These are phyloP conservation scores for Anas acuta DNA, from an alignment of 2,797 vertebrate species.

Conservation along the genomic window DNA sequence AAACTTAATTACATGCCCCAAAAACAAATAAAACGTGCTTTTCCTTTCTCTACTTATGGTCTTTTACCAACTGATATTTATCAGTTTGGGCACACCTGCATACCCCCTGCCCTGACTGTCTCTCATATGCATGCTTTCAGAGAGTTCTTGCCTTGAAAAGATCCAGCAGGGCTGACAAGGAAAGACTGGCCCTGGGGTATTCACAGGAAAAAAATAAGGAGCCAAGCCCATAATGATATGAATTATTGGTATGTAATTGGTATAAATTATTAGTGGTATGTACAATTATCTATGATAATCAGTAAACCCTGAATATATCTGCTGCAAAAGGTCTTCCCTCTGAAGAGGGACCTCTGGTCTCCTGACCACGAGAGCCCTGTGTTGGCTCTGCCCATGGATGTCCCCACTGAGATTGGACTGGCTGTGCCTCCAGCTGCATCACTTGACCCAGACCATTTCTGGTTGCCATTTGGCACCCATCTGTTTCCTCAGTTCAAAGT, in stretches of 20 bases:
- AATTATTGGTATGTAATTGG: not conserved
- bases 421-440: not conserved
- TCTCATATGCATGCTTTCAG: not conserved
- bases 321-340: not conserved
- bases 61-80: not conserved
- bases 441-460: not conserved
- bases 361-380: not conserved
- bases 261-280: too few species aligned
- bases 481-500: constrained; percentile 66
- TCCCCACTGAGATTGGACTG: not conserved
- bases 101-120: accelerated
- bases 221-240: accelerated
- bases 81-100: accelerated
- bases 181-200: not conserved
- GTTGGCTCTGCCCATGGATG: not conserved
- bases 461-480: constrained; percentile 55
- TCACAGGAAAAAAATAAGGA: not conserved
- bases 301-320: not conserved
- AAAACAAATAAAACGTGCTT: not conserved
- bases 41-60: not conserved
- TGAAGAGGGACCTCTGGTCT: not conserved
- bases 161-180: not conserved
- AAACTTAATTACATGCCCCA: not conserved
- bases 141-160: not conserved
- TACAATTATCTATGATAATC: not conserved